Percentiles rank a stretch among this genome's conserved stretches.
Evolutionary conservation across 1,140 invertebrate species (phyloP).

Genomic region (Aphelinus certus): DNA sequence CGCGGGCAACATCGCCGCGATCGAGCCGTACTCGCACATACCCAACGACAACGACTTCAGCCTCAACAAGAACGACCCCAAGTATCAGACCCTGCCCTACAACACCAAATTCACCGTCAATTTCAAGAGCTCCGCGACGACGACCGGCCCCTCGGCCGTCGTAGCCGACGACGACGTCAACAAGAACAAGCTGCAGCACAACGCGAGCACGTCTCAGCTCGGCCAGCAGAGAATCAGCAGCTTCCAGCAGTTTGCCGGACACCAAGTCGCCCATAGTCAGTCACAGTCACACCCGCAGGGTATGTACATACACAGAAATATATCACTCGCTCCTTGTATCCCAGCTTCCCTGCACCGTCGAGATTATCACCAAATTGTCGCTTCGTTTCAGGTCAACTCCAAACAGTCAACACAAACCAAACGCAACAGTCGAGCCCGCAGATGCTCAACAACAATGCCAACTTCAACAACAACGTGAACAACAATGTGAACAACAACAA

Average conservation of each 20-base stretch:
- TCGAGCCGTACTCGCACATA: conserved; percentile 89
- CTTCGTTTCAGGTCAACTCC: conserved; percentile 56
- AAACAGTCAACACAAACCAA: conserved; percentile 54
- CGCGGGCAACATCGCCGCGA: conserved; percentile 82
- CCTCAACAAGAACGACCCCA: conserved; percentile 88
- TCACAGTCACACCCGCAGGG: conserved; percentile 64
- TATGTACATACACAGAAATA: conserved; percentile 33
- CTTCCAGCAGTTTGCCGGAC: conserved; percentile 58
- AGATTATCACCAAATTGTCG: background rate
- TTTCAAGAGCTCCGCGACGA: conserved; percentile 52
- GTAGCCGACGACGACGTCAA: conserved; percentile 61
- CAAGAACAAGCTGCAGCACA: conserved; percentile 60
- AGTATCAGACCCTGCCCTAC: conserved; percentile 92
- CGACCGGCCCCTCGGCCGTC: conserved; percentile 40
- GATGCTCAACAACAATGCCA: conserved; percentile 51
- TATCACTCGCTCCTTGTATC: no score
- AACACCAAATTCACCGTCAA: conserved; percentile 84
- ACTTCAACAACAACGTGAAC: conserved; percentile 49
- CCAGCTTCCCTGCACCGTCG: no score
- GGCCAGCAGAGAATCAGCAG: conserved; percentile 52
- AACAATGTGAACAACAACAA: conserved; percentile 45
- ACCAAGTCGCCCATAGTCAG: conserved; percentile 63
- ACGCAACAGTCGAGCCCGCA: conserved; percentile 52
- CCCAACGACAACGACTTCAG: conserved; percentile 74
- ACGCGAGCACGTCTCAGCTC: conserved; percentile 62